phyloP scores from a whole-genome alignment of 2,797 vertebrate species.

The Pampus argenteus region DNA sequence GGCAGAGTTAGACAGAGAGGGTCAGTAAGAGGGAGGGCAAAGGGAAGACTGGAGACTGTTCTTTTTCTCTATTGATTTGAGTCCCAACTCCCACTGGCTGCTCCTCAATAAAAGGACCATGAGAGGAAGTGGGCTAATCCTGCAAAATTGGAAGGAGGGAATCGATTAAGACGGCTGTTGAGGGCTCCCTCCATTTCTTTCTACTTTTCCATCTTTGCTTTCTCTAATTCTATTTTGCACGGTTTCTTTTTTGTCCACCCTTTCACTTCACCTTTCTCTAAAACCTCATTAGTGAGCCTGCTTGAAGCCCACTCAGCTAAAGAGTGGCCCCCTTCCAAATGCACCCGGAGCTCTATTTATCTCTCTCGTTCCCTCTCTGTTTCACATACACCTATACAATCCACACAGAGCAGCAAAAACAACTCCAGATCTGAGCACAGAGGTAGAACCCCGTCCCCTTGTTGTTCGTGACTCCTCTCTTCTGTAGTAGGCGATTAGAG shows the following conservation, averaged over 20 bases:
- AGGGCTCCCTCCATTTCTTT: slow-evolving; percentile 68
- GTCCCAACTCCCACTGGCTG: slow-evolving; percentile 78
- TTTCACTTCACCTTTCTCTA: slow-evolving; percentile 50
- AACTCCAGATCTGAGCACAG: slow-evolving; percentile 22
- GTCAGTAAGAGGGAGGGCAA: slow-evolving; percentile 62
- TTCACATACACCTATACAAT: slow-evolving; percentile 19
- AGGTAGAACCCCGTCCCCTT: slow-evolving; percentile 38
- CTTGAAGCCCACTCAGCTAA: slow-evolving; percentile 60
- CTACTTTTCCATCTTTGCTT: slow-evolving; percentile 63
- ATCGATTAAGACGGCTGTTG: slow-evolving; percentile 82
- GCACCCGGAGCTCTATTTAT: slow-evolving; percentile 43
- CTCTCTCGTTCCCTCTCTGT: slow-evolving; percentile 20
- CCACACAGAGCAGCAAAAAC: slow-evolving; percentile 26
- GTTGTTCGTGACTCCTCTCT: slow-evolving; percentile 33
- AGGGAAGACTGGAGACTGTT: slow-evolving; percentile 76
- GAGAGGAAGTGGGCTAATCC: slow-evolving; percentile 85
- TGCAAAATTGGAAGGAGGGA: slow-evolving; percentile 79
- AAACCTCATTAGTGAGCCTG: slow-evolving; percentile 75
- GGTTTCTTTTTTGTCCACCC: slow-evolving; percentile 44
- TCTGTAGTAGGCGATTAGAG: slow-evolving; percentile 30
- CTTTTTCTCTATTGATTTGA: slow-evolving; percentile 84
- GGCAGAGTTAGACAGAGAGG: slow-evolving; percentile 53
- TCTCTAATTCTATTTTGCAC: slow-evolving; percentile 70
- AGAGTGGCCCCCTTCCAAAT: slow-evolving; percentile 47
- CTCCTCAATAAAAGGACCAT: slow-evolving; percentile 75